Evolutionary conservation across 1,140 invertebrate species (phyloP).

Genomic region (Nautilus pompilius): DNA sequence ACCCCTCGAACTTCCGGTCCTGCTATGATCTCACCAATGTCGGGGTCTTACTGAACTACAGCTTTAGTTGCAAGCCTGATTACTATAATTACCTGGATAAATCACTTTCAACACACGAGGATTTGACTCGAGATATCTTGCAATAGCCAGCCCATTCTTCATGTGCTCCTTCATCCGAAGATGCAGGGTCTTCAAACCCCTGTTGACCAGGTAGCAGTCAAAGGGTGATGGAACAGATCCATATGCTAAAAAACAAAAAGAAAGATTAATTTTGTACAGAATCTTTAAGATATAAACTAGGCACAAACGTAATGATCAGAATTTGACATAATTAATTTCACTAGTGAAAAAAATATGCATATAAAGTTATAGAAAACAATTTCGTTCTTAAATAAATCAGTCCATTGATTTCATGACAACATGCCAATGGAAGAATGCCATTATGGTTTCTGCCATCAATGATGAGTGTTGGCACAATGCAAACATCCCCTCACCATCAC

Average conservation of each 20-base stretch:
- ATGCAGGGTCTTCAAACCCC: constrained; percentile 91
- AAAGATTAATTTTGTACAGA: neutral
- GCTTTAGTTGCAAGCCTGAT: no score
- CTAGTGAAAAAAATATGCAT: no score
- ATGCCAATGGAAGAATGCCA: no score
- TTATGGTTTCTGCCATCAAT: no score
- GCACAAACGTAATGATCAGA: neutral
- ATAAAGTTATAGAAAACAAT: no score
- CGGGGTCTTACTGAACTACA: no score
- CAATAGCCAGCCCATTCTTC: constrained; percentile 73
- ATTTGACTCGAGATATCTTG: constrained; percentile 76
- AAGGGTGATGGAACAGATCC: constrained; percentile 87
- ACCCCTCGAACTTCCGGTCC: no score
- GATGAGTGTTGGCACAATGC: no score
- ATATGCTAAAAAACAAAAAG: constrained; percentile 25
- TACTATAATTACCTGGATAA: constrained; percentile 69
- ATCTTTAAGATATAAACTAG: neutral
- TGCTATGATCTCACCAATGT: no score
- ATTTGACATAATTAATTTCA: neutral
- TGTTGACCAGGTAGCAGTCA: constrained; percentile 90
- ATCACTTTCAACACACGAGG: constrained; percentile 75
- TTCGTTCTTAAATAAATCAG: no score
- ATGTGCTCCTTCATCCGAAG: constrained; percentile 88
- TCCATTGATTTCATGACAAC: no score
- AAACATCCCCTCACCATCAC: no score